Conservation (phyloP, 2,888 invertebrate genomes). For the Drosophila hamatofila region DNA sequence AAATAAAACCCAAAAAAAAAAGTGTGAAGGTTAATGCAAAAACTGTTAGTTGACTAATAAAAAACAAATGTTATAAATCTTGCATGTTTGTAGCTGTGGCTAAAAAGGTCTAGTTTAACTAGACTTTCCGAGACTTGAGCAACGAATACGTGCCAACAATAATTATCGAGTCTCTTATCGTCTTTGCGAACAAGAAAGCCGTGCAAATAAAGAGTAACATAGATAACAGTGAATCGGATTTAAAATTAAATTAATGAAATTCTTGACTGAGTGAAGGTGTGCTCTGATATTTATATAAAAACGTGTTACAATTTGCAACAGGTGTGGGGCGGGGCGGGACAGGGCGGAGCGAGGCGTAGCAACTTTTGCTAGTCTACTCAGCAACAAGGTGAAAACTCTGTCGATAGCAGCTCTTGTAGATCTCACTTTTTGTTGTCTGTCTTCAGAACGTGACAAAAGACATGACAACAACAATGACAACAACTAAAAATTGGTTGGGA, state of each 20-base stretch:
- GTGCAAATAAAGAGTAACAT: constrained; percentile 21
- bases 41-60: constrained; percentile 5
- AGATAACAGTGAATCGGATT: constrained; percentile 45
- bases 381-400: constrained; percentile 66
- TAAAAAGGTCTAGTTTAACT: neutral
- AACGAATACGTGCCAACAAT: constrained; percentile 26
- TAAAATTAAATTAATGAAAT: constrained; percentile 36
- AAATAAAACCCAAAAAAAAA: constrained; percentile 5
- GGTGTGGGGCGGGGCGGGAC: constrained; percentile 21
- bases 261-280: constrained; percentile 11
- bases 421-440: constrained; percentile 64
- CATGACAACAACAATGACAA: constrained; percentile 27
- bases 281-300: constrained; percentile 25
- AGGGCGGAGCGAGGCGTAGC: neutral
- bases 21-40: constrained; percentile 44
- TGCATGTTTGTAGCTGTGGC: constrained; percentile 3
- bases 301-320: constrained; percentile 58
- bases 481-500: constrained; percentile 42
- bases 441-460: constrained; percentile 74
- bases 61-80: constrained; percentile 14
- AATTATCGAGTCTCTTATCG: constrained; percentile 52
- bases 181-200: constrained; percentile 36
- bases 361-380: constrained; percentile 12
- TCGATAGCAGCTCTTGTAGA: constrained; percentile 50
- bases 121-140: constrained; percentile 18